Evolutionary conservation across 2,113 vertebrate genomes (phyloP).

Genomic region (Asarcornis scutulata): DNA sequence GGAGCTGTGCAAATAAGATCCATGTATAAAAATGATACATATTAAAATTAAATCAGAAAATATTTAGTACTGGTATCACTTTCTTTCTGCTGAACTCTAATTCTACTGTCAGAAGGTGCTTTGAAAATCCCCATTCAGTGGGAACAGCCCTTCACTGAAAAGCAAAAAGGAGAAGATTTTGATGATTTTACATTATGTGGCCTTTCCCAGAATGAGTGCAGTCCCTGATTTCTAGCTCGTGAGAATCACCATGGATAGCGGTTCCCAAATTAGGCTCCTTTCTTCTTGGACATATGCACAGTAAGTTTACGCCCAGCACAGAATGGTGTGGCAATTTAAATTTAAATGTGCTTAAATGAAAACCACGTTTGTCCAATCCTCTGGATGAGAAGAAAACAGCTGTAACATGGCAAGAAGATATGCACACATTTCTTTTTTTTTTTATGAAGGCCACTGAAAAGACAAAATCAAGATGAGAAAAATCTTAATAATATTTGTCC

Average conservation of each 20-base stretch:
- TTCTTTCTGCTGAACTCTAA: slow-evolving; percentile 1
- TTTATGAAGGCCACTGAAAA: not conserved
- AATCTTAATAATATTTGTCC: not conserved
- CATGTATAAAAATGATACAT: not conserved
- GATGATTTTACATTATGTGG: not conserved
- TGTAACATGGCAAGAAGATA: not conserved
- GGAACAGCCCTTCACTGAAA: not conserved
- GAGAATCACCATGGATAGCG: not conserved
- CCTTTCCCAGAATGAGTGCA: not conserved
- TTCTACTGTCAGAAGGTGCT: not conserved
- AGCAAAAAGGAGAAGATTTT: not conserved
- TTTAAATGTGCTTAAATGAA: slow-evolving; percentile 36
- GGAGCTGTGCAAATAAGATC: slow-evolving; percentile 34
- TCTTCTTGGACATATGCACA: not conserved
- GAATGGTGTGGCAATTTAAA: slow-evolving; percentile 6
- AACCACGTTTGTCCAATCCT: not conserved
- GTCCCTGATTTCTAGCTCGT: not conserved
- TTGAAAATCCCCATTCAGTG: slow-evolving; percentile 21
- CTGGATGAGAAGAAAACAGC: not conserved
- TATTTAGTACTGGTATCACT: not conserved
- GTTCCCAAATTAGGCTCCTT: slow-evolving; percentile 28
- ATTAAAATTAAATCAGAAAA: slow-evolving; percentile 25
- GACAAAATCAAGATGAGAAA: not conserved
- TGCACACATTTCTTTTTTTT: not conserved
- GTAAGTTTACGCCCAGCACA: not conserved